A percentile compares a stretch with the other conserved stretches of the same genome.
Conservation (phyloP, 1,140 invertebrate species). For the Cydia amplana region DNA sequence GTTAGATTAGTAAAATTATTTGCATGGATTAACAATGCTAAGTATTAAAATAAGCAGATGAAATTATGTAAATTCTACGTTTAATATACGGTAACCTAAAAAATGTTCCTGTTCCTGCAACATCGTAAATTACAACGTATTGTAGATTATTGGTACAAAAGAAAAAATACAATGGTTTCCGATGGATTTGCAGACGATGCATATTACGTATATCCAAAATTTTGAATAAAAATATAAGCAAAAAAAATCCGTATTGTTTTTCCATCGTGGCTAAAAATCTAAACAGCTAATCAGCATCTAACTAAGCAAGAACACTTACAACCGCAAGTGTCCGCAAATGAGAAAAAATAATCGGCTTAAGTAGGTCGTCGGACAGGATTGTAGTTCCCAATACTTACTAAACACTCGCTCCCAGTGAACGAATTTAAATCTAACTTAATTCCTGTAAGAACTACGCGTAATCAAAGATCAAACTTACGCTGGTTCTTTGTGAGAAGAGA, state of each 20-base stretch:
- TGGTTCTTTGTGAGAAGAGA: background rate
- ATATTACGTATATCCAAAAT: too few relatives aligned
- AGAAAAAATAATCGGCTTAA: slow-evolving; percentile 25
- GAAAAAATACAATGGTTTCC: too few relatives aligned
- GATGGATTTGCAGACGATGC: too few relatives aligned
- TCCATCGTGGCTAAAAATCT: background rate
- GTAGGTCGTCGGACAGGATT: background rate
- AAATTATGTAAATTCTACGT: too few relatives aligned
- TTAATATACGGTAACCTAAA: too few relatives aligned
- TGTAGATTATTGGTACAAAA: too few relatives aligned
- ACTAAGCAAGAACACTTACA: slow-evolving; percentile 14
- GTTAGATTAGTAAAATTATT: background rate
- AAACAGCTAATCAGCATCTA: background rate
- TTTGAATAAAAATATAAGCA: background rate
- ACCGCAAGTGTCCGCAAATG: slow-evolving; percentile 18
- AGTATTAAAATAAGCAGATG: too few relatives aligned
- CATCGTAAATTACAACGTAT: too few relatives aligned
- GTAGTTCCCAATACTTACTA: background rate
- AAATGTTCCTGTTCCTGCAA: too few relatives aligned
- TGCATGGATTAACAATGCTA: too few relatives aligned
- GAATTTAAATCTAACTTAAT: too few relatives aligned
- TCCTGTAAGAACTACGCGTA: background rate
- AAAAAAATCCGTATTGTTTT: background rate
- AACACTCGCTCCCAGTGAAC: background rate
- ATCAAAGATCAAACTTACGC: background rate